phyloP scores from a whole-genome alignment of 1,140 invertebrate genomes.

The Belonocnema kinseyi region DNA sequence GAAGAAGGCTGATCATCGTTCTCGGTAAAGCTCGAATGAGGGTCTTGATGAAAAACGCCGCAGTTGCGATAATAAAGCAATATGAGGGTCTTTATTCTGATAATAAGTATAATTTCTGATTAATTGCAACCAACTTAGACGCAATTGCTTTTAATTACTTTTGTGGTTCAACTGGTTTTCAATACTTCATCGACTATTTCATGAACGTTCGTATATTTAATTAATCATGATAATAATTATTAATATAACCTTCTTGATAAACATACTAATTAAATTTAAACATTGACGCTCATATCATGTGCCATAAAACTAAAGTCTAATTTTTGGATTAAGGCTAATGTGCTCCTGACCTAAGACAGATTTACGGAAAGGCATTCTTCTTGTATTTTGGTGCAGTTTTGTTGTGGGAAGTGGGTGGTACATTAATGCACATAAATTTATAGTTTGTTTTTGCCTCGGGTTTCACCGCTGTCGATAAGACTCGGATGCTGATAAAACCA shows the following conservation, averaged over 20 bases:
- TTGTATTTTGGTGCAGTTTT: neutral
- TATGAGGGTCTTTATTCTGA: slow-evolving; percentile 14
- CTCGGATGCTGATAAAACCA: slow-evolving; percentile 18
- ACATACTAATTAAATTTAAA: no score
- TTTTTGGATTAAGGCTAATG: no score
- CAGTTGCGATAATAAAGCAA: slow-evolving; percentile 23
- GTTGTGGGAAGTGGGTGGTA: neutral
- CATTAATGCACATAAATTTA: neutral
- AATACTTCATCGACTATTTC: slow-evolving; percentile 9
- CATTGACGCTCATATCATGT: no score
- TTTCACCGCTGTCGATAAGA: slow-evolving; percentile 1
- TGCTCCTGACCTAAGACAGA: no score
- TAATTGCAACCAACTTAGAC: slow-evolving; percentile 2
- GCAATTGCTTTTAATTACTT: slow-evolving; percentile 19
- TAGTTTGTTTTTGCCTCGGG: slow-evolving; percentile 6
- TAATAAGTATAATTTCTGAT: slow-evolving; percentile 26
- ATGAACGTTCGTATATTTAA: neutral
- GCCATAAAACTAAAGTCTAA: no score
- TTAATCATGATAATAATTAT: neutral
- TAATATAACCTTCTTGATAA: no score
- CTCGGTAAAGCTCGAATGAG: slow-evolving; percentile 12
- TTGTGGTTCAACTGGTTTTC: slow-evolving; percentile 1
- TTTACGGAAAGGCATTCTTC: neutral
- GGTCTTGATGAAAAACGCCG: slow-evolving; percentile 22
- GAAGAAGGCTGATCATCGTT: slow-evolving; percentile 11